These are phyloP conservation scores for Acanthaster planci DNA, from an alignment of 35 echinoderm and acorn worm species.

Conservation along the genomic window DNA sequence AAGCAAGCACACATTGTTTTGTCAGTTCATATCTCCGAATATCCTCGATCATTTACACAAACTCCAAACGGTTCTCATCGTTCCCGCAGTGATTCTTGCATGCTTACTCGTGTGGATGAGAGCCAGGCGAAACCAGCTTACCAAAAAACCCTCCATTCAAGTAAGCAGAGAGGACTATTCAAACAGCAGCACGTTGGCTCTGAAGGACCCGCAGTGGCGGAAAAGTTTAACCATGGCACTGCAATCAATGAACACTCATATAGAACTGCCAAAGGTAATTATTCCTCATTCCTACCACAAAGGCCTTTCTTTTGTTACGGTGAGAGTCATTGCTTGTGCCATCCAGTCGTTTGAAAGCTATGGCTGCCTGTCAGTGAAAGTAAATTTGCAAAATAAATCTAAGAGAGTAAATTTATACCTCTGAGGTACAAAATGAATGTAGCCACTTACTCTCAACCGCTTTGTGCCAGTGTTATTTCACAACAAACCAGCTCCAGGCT, in stretches of 20 bases:
- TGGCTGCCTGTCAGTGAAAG: no score
- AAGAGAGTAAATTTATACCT: no score
- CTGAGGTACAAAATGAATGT: no score
- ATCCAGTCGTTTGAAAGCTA: no score
- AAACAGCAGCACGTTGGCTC: background rate
- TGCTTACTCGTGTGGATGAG: background rate
- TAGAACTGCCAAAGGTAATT: background rate
- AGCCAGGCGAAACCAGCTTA: background rate
- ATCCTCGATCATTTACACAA: background rate
- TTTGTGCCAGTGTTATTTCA: no score
- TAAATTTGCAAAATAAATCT: no score
- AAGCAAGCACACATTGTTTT: background rate
- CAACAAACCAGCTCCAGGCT: no score
- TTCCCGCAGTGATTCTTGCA: background rate
- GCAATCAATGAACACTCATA: slow-evolving; percentile 10
- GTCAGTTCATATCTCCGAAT: background rate
- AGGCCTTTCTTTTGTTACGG: no score
- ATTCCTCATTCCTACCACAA: no score
- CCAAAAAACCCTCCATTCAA: background rate
- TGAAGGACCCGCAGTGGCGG: slow-evolving; percentile 19
- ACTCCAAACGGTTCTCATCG: background rate
- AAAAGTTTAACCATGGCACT: slow-evolving; percentile 19
- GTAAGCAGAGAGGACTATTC: background rate
- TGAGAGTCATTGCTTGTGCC: no score
- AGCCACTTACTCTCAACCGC: no score